Conservation (phyloP, 2,888 invertebrate genomes). For the Lasiommata megera region DNA sequence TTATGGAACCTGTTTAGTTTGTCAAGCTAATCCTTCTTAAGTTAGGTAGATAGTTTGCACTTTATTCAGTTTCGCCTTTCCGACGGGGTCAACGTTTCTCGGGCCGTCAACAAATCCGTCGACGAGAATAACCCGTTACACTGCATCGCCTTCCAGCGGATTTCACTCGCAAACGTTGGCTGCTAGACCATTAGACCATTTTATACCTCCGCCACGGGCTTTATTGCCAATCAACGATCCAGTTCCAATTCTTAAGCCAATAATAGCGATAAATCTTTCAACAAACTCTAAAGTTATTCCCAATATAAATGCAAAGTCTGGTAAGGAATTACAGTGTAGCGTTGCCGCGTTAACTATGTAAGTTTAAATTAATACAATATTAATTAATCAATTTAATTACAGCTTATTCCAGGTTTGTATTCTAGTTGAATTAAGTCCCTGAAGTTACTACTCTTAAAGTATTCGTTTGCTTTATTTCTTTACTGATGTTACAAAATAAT, state of each 20-base stretch:
- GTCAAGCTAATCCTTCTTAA: conserved; percentile 23
- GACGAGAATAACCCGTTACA: conserved; percentile 80
- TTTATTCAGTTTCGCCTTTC: conserved; percentile 59
- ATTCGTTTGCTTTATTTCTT: background rate
- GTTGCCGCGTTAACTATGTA: background rate
- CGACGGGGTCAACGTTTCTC: conserved; percentile 75
- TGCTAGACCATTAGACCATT: conserved; percentile 51
- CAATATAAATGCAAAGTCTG: background rate
- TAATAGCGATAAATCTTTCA: conserved; percentile 14
- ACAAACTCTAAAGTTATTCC: conserved; percentile 14
- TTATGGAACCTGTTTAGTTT: background rate
- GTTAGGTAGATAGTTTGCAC: conserved; percentile 57
- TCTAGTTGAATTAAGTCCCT: background rate
- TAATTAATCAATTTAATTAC: background rate
- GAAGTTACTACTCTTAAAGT: background rate
- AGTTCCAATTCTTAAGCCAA: conserved; percentile 20
- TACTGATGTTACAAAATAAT: background rate
- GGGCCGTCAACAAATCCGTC: conserved; percentile 77
- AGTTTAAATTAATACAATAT: background rate
- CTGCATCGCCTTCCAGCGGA: conserved; percentile 69
- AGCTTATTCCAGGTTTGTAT: background rate
- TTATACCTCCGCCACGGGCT: conserved; percentile 43
- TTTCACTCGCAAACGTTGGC: conserved; percentile 63
- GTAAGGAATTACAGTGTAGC: background rate
- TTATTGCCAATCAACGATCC: conserved; percentile 31